Percentiles rank a stretch among this genome's conserved stretches.
These are phyloP conservation scores for Pocillopora grandis DNA, from an alignment of 92 coral and sea anemone genomes.

Conservation along the genomic window DNA sequence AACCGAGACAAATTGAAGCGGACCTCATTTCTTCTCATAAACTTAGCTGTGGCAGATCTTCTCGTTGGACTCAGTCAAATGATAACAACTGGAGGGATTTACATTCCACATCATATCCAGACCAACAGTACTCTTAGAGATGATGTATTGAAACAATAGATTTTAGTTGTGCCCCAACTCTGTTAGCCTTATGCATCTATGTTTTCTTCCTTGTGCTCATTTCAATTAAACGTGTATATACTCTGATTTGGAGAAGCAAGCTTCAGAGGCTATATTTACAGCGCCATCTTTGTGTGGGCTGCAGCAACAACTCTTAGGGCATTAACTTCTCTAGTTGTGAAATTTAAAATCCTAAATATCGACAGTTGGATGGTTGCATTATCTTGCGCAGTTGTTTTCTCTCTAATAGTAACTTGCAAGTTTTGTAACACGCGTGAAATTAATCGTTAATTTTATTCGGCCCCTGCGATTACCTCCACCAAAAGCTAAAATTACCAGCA, in stretches of 20 bases:
- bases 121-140: neutral
- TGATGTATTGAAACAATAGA: neutral
- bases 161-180: neutral
- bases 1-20: neutral
- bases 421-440: too few relatives aligned
- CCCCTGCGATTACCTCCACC: too few relatives aligned
- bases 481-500: too few relatives aligned
- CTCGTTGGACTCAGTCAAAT: neutral
- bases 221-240: neutral
- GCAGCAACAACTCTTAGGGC: neutral
- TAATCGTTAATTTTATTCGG: too few relatives aligned
- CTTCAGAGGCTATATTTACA: neutral
- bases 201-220: neutral
- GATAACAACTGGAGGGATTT: neutral
- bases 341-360: neutral
- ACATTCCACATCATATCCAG: neutral
- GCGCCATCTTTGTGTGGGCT: neutral
- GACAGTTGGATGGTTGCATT: neutral
- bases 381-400: neutral
- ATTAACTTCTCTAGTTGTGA: neutral
- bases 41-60: slow-evolving; percentile 12
- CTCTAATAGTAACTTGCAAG: neutral
- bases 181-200: neutral
- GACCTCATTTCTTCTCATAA: neutral
- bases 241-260: slow-evolving; percentile 7